A percentile compares a stretch with the other conserved stretches of the same genome.
phyloP scores from a whole-genome alignment of 2,888 invertebrate species.

The Idaea biselata region DNA sequence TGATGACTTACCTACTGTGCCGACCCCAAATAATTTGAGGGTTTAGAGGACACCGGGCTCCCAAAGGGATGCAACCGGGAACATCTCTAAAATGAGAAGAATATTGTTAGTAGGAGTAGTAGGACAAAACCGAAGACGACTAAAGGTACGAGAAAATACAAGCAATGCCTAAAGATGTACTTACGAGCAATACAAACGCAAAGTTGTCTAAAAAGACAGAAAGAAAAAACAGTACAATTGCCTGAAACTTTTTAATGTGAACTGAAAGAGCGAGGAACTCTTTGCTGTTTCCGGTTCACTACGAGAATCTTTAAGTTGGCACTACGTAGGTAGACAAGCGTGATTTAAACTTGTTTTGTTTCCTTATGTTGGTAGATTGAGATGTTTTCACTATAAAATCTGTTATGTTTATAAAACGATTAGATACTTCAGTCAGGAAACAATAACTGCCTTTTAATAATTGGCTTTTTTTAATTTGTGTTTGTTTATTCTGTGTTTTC shows the following conservation, averaged over 20 bases:
- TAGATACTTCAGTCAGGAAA: no score
- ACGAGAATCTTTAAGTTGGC: background rate
- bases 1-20: no score
- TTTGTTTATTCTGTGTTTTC: no score
- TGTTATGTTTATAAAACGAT: no score
- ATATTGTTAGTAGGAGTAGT: no score
- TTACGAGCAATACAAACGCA: background rate
- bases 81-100: no score
- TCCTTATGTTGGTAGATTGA: background rate
- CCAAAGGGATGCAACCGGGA: no score
- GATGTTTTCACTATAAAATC: background rate
- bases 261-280: background rate
- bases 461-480: no score
- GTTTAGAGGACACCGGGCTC: no score
- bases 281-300: conserved; percentile 1
- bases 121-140: no score
- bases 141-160: background rate
- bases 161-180: background rate
- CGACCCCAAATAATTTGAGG: no score
- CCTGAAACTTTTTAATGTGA: conserved; percentile 1
- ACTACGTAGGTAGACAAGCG: background rate
- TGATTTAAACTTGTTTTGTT: background rate
- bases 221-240: background rate
- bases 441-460: no score
- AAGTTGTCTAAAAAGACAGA: background rate